phyloP scores from a whole-genome alignment of 2,797 vertebrate genomes.

The Silurus lanzhouensis region DNA sequence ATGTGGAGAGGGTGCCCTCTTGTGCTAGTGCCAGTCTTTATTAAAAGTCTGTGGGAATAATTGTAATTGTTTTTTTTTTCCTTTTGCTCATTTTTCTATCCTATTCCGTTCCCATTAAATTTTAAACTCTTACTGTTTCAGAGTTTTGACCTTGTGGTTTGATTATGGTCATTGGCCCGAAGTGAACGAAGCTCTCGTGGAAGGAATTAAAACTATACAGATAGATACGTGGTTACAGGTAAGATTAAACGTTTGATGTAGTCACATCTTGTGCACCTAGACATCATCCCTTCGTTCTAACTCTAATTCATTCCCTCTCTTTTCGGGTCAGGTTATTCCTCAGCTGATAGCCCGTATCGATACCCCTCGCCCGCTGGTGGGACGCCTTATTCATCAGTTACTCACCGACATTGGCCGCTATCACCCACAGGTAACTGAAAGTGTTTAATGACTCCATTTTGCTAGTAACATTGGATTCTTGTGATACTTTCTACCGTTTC shows the following conservation, averaged over 20 bases:
- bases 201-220: slow-evolving; percentile 98
- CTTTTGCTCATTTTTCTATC: background rate
- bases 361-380: slow-evolving; percentile 91
- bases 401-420: slow-evolving; percentile 96
- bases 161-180: slow-evolving; percentile 99
- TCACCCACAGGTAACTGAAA: slow-evolving; percentile 87
- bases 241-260: slow-evolving; percentile 32
- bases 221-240: slow-evolving; percentile 99
- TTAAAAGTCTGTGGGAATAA: too few species aligned
- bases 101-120: background rate
- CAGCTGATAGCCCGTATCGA: slow-evolving; percentile 98
- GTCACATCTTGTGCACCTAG: background rate
- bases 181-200: slow-evolving; percentile 95
- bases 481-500: background rate
- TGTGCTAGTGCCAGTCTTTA: slow-evolving; percentile 18
- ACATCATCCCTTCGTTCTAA: background rate
- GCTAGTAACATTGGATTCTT: background rate
- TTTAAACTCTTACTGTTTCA: slow-evolving; percentile 54
- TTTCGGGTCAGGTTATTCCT: slow-evolving; percentile 87
- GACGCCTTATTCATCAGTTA: slow-evolving; percentile 96
- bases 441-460: background rate
- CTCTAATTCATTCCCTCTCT: background rate
- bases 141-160: slow-evolving; percentile 98
- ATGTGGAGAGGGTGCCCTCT: slow-evolving; percentile 36
- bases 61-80: background rate